Evolutionary conservation across 2,113 vertebrate species (phyloP).

Genomic region (Spermophilus dauricus): DNA sequence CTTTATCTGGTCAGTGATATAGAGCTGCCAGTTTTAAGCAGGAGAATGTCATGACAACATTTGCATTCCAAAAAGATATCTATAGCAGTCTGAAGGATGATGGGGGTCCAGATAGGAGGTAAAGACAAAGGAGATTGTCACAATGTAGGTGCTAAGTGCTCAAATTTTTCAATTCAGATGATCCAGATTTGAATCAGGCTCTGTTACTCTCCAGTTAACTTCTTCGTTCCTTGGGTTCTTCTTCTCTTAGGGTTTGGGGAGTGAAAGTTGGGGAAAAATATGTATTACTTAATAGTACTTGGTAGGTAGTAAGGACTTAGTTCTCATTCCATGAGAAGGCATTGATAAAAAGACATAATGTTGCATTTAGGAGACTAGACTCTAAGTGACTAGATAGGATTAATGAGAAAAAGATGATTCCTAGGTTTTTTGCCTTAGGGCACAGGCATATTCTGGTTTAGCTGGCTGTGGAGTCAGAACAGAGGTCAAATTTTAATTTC

Average conservation of each 20-base stretch:
- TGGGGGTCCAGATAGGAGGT: neutral
- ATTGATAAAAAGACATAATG: neutral
- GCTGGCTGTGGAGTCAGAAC: neutral
- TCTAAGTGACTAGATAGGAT: conserved; percentile 3
- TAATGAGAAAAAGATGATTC: neutral
- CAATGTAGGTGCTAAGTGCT: neutral
- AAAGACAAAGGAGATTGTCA: neutral
- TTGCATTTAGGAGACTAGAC: neutral
- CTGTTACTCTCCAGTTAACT: neutral
- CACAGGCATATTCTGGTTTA: neutral
- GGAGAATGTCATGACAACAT: conserved; percentile 35
- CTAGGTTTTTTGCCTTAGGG: neutral
- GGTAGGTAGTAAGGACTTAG: neutral
- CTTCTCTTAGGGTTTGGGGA: conserved; percentile 14
- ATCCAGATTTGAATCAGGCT: neutral
- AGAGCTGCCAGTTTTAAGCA: conserved; percentile 35
- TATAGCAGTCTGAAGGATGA: neutral
- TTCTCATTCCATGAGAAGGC: neutral
- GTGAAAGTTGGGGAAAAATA: neutral
- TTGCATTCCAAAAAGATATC: conserved; percentile 50
- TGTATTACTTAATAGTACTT: neutral
- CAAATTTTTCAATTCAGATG: neutral
- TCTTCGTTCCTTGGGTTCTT: neutral
- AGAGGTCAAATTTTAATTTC: neutral
- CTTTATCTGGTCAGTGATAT: conserved; percentile 20